Conservation (phyloP, 2,797 vertebrate genomes). For the Centropyge bicolor region DNA sequence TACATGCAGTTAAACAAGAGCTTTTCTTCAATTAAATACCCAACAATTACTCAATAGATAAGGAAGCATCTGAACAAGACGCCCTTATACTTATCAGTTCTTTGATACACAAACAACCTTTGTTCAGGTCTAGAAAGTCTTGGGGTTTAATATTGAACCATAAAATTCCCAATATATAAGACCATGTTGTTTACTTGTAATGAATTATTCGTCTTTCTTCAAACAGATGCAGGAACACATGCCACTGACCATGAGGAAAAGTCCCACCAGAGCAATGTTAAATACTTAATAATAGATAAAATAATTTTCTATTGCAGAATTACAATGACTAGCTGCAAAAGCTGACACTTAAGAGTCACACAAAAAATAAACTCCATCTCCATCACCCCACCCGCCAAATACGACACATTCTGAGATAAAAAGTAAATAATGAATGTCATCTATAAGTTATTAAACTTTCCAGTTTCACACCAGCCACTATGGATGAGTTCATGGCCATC, state of each 20-base stretch:
- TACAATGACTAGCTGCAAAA: conserved; percentile 25
- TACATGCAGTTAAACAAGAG: background rate
- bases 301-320: conserved; percentile 2
- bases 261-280: background rate
- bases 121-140: background rate
- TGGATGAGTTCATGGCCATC: conserved; percentile 58
- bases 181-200: background rate
- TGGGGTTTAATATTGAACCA: background rate
- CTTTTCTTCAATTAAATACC: background rate
- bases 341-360: background rate
- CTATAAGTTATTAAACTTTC: conserved; percentile 68
- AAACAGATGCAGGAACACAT: background rate
- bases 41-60: background rate
- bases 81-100: background rate
- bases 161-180: background rate
- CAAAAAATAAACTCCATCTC: conserved; percentile 12
- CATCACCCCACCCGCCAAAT: background rate
- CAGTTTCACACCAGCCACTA: conserved; percentile 50
- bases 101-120: background rate
- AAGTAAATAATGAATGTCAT: conserved; percentile 50
- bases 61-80: background rate
- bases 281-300: too few species aligned
- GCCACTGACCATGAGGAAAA: background rate
- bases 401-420: conserved; percentile 23
- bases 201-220: background rate